Evolutionary conservation across 64 coral and sea anemone species (phyloP), one percentile per base, ranked within the genome.

Genomic region (Catalaphyllia jardinei): DNA sequence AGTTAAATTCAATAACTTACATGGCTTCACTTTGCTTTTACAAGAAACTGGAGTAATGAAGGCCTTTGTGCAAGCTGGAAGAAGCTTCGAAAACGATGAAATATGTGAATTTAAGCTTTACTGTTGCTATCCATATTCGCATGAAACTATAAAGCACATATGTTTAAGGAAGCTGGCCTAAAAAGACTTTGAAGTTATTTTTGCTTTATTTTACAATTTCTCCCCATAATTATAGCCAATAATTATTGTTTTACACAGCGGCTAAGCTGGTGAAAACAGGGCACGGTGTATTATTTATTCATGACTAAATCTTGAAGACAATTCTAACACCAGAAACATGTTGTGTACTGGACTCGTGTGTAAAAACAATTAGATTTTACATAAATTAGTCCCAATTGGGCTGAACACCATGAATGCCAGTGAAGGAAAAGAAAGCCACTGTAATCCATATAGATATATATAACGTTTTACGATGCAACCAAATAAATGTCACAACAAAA

Each of bases 281-380:
- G 9, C 81, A 67, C 42, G 81, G 81, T 17, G 20, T 46, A 85
- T 85, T 25, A 85, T 71, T 85, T 29, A 85, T 85, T 85, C 81
- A 85, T 85, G 62, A 24, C 31, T 9, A 46, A 71, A 38, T 14
- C 29, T 38, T 2, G 12, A 35, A 52, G 81, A 85, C 81, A 85
- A 85, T 85, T 19, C 38, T 71, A 24, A 51, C 39, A 85, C 81
- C 81, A 25, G 62, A 28, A 57, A 22, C 33, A 28, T 71, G 10
- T 31, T 85, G 63, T 71, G 10, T 85, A 39, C 15, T 10, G 9
- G 20, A 71, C 60, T 85, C 62, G 81, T 71, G 81, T 85, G 62
- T 71, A 67, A 42, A 51, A 85, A 69, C 81, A 85, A 85, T 85
- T 50, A 85, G 62, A 85, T 67, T 85, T 71, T 71, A 71, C 31